Percentiles rank a stretch among this genome's conserved stretches.
Evolutionary conservation across 1,140 invertebrate species (phyloP).

Genomic region (Anagrus nilaparvatae): DNA sequence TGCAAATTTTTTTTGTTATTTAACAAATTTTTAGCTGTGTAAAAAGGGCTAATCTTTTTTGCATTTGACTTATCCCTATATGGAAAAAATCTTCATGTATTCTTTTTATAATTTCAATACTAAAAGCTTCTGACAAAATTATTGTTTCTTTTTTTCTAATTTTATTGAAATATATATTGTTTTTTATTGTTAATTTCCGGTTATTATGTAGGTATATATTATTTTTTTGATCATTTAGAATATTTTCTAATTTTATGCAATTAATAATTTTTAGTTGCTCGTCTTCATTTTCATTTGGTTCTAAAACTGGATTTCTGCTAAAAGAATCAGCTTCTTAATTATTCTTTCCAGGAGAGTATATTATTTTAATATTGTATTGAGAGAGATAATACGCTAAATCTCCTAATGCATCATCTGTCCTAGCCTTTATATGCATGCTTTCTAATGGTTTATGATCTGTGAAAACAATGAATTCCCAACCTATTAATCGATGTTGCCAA

Average conservation of each 20-base stretch:
- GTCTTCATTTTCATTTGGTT: conserved; percentile 1
- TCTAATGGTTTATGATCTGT: conserved; percentile 16
- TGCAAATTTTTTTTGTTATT: conserved; percentile 11
- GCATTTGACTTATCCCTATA: conserved; percentile 10
- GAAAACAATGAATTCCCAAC: conserved; percentile 10
- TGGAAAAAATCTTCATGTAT: too few species aligned
- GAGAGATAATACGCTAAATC: background rate
- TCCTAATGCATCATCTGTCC: conserved; percentile 3
- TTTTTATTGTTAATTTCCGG: background rate
- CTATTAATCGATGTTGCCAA: conserved; percentile 10
- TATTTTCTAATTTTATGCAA: conserved; percentile 2
- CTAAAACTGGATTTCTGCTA: conserved; percentile 7
- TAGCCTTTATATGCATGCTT: conserved; percentile 11
- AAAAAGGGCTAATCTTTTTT: conserved; percentile 11
- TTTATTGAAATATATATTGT: conserved; percentile 1
- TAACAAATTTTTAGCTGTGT: conserved; percentile 10
- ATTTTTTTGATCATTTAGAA: background rate
- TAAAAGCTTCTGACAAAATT: too few species aligned
- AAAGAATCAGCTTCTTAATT: conserved; percentile 14
- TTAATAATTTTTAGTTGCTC: conserved; percentile 5
- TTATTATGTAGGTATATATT: background rate
- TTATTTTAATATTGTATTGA: conserved; percentile 5
- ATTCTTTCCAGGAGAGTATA: conserved; percentile 13
- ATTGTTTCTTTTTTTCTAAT: background rate
- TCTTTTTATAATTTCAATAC: too few species aligned